These are phyloP conservation scores for Chloropsis hardwickii DNA, from an alignment of 2,113 vertebrate species.

Conservation along the genomic window DNA sequence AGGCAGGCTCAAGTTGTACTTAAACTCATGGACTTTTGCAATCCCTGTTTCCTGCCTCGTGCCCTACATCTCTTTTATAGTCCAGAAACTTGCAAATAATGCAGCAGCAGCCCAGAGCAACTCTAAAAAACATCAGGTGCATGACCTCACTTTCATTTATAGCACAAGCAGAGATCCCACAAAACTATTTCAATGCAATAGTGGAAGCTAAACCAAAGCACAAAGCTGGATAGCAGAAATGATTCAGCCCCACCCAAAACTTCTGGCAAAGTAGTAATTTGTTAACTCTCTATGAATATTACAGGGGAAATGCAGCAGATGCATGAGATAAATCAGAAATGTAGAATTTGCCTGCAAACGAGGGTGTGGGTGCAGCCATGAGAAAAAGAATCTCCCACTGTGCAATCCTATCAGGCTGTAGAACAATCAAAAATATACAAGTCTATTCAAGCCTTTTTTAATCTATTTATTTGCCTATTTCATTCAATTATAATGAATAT, in stretches of 20 bases:
- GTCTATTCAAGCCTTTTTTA: background rate
- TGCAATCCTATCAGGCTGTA: background rate
- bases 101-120: background rate
- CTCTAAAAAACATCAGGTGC: background rate
- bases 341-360: background rate
- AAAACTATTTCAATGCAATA: background rate
- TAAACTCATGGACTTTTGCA: background rate
- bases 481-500: background rate
- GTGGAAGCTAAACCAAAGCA: background rate
- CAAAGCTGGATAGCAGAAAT: background rate
- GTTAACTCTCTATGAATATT: background rate
- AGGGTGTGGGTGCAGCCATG: background rate
- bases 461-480: background rate
- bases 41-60: background rate
- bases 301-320: background rate
- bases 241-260: background rate
- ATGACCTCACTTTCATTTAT: background rate
- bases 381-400: background rate
- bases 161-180: background rate
- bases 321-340: background rate
- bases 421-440: background rate
- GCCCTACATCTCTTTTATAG: background rate
- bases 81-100: background rate
- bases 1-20: background rate
- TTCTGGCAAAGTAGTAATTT: background rate